phyloP scores from a whole-genome alignment of 2,888 invertebrate genomes.

The Drosophila paucipuncta region DNA sequence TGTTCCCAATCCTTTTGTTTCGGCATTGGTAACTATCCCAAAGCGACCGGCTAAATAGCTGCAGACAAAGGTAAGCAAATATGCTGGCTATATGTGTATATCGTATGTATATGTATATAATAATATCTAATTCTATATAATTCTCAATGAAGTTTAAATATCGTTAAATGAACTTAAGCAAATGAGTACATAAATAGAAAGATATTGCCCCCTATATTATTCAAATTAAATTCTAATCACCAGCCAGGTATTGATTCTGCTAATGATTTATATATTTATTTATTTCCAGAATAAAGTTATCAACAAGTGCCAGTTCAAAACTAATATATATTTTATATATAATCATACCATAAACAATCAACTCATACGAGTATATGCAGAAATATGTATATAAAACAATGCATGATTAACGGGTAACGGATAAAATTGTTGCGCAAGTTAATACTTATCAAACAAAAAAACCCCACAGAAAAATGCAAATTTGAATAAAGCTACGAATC shows the following conservation, averaged over 20 bases:
- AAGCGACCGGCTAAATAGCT: constrained; percentile 94
- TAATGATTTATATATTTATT: too few relatives aligned
- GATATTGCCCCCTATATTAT: background rate
- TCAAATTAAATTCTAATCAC: too few relatives aligned
- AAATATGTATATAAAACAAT: background rate
- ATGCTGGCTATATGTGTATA: background rate
- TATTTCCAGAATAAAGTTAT: background rate
- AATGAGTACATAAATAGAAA: background rate
- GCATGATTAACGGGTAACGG: background rate
- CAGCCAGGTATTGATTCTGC: too few relatives aligned
- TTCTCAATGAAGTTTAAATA: constrained; percentile 2
- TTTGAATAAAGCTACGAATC: background rate
- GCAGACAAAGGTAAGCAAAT: constrained; percentile 21
- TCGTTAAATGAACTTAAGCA: background rate
- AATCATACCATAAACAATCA: background rate
- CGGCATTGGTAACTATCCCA: constrained; percentile 92
- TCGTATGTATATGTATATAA: too few relatives aligned
- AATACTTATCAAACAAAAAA: background rate
- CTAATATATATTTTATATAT: background rate
- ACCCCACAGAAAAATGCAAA: background rate
- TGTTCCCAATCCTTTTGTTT: constrained; percentile 95
- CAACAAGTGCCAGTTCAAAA: background rate
- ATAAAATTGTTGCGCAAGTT: background rate
- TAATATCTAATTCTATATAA: too few relatives aligned
- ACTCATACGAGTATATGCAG: too few relatives aligned